Percentiles rank a stretch among this genome's conserved stretches.
Conservation (phyloP, 2,113 vertebrate species). For the Erythrocebus patas region DNA sequence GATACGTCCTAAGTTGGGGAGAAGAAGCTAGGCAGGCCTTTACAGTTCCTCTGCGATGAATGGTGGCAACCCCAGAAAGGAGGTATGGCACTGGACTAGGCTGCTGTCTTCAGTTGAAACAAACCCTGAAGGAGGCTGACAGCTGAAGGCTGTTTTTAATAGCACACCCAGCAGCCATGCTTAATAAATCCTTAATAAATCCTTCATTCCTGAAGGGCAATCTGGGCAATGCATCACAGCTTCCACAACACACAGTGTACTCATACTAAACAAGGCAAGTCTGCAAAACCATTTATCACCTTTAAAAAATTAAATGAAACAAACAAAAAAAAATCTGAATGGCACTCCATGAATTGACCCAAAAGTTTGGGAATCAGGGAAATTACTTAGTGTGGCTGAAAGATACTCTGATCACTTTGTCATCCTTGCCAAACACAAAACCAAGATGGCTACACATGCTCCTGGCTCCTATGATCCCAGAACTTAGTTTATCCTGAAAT, state of each 20-base stretch:
- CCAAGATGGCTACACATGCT: background rate
- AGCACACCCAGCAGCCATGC: background rate
- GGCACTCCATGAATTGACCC: background rate
- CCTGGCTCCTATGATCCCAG: background rate
- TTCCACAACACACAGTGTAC: background rate
- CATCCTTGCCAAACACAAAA: background rate
- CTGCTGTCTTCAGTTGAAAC: background rate
- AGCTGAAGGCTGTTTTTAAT: background rate
- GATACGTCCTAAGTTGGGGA: background rate
- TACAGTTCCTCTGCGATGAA: background rate
- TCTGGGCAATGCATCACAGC: background rate
- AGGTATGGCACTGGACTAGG: background rate
- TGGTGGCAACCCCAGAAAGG: background rate
- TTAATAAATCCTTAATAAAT: background rate
- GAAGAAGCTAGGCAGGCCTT: background rate
- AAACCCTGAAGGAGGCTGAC: background rate
- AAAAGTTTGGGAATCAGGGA: background rate
- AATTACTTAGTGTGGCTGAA: background rate
- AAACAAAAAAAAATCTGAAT: background rate
- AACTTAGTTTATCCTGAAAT: background rate
- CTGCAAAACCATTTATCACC: conserved; percentile 9
- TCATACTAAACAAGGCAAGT: background rate
- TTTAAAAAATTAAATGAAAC: conserved; percentile 43
- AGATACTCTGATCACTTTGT: background rate
- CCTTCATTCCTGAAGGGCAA: background rate